These are phyloP conservation scores for Trichonephila clavipes DNA, from an alignment of 1,140 invertebrate genomes.

Conservation along the genomic window DNA sequence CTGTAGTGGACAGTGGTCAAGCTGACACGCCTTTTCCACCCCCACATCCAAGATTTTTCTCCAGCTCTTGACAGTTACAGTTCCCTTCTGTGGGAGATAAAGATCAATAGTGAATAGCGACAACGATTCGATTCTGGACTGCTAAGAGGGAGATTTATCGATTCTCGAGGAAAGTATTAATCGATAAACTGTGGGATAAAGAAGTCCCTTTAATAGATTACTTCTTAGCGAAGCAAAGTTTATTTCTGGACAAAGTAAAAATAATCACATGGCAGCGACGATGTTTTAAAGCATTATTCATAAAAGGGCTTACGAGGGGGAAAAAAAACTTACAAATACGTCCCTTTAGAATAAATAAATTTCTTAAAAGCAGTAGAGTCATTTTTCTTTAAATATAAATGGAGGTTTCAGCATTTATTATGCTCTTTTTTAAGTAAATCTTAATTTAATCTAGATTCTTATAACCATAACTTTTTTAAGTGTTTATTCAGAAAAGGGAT, in stretches of 20 bases:
- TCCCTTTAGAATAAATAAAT: neutral
- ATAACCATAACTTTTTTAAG: no score
- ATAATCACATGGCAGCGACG: neutral
- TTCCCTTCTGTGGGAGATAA: constrained; percentile 11
- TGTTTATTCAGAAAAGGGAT: no score
- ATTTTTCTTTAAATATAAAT: no score
- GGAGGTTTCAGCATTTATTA: no score
- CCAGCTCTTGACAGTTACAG: constrained; percentile 24
- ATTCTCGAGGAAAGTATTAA: constrained; percentile 21
- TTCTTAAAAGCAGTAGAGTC: no score
- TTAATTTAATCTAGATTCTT: no score
- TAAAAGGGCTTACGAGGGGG: neutral
- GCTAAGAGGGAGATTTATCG: constrained; percentile 47
- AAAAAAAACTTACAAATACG: neutral
- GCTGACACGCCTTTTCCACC: constrained; percentile 23
- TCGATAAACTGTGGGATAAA: constrained; percentile 45
- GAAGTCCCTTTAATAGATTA: constrained; percentile 30
- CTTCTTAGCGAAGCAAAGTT: constrained; percentile 15
- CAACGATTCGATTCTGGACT: constrained; percentile 52
- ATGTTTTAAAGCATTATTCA: neutral
- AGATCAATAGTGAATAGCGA: constrained; percentile 51
- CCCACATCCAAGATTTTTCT: neutral
- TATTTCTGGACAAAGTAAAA: neutral
- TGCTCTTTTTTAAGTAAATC: no score
- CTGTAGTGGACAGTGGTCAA: constrained; percentile 54